These are phyloP conservation scores for Epirrhoe alternata DNA, from an alignment of 2,888 invertebrate genomes.

Conservation along the genomic window DNA sequence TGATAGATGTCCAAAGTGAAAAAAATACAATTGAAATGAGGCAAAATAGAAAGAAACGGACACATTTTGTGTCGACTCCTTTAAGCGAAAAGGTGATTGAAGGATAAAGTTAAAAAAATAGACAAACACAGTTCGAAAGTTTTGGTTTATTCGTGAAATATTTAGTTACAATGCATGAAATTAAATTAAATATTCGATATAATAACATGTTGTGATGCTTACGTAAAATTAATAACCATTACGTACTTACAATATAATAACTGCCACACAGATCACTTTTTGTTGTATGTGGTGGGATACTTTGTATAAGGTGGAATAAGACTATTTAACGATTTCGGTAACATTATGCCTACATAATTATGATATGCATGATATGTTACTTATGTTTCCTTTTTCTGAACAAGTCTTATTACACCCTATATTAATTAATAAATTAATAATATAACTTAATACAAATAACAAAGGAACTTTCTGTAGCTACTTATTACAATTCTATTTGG, in stretches of 20 bases:
- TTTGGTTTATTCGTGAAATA: slow-evolving; percentile 2
- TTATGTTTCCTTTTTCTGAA: neutral
- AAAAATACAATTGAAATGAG: no score
- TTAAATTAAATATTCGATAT: neutral
- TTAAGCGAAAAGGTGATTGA: no score
- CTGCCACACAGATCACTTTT: slow-evolving; percentile 4
- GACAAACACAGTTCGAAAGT: no score
- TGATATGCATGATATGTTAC: neutral
- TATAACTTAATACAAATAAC: neutral
- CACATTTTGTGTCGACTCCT: no score
- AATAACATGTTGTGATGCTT: slow-evolving; percentile 14
- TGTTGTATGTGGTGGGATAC: slow-evolving; percentile 15
- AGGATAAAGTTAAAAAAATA: no score
- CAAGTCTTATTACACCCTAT: neutral
- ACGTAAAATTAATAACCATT: neutral
- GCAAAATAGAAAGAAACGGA: no score
- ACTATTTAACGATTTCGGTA: neutral
- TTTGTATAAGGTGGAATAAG: neutral
- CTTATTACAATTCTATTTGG: no score
- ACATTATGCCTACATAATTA: no score
- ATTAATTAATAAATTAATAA: neutral
- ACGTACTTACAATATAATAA: neutral
- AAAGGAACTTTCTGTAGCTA: no score
- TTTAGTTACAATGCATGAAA: neutral
- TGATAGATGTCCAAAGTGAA: no score